Evolutionary conservation across 2,797 vertebrate species (phyloP), one percentile per base, ranked within the genome.

Genomic region (Molossus alvarezi): DNA sequence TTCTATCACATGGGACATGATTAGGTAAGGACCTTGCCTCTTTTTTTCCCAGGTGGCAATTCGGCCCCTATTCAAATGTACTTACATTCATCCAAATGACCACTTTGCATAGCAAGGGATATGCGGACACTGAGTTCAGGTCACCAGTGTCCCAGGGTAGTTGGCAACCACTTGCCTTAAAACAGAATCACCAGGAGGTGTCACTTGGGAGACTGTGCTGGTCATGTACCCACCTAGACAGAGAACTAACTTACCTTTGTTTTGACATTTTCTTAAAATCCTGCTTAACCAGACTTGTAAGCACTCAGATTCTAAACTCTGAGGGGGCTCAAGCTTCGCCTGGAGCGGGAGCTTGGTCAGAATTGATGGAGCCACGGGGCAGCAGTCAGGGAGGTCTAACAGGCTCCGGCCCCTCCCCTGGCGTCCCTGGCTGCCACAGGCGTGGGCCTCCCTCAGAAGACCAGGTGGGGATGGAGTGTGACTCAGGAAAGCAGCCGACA

Each of bases 301-400:
- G 55, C 48, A 14, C 15, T 55, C 27, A 64, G 48, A 48, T 33
- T 37, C 6, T 53, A 37, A 60, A 13, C 27, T 41, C 45, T 12
- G 11, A 53, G 37, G 37, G 5, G 10, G 14, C 9, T 21, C 91
- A 20, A 57, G 58, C 23, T 55, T 23, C 25, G 8, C 0, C 0
- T 21, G 17, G 14, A 3, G 48, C 1, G 0, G 55, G 37, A 81
- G 25, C 15, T n/a, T 17, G 29, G 37, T 25, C n/a, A 60, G 55
- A 27, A 29, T 0, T 11, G 3, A 21, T 1, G 15, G 62, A 88
- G 21, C 55, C 41, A 0, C 0, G 0, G 4, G 1, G 13, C 2
- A 60, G 55, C 14, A 57, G 3, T 62, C n/a, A 71, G 57, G 57
- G 33, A 27, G 17, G 27, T n/a, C 20, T 29, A 41, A 3, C 9